A percentile compares a stretch with the other conserved stretches of the same genome.
Evolutionary conservation across 2,888 invertebrate genomes (phyloP).

Genomic region (Ashinkailepas kermadecensis): DNA sequence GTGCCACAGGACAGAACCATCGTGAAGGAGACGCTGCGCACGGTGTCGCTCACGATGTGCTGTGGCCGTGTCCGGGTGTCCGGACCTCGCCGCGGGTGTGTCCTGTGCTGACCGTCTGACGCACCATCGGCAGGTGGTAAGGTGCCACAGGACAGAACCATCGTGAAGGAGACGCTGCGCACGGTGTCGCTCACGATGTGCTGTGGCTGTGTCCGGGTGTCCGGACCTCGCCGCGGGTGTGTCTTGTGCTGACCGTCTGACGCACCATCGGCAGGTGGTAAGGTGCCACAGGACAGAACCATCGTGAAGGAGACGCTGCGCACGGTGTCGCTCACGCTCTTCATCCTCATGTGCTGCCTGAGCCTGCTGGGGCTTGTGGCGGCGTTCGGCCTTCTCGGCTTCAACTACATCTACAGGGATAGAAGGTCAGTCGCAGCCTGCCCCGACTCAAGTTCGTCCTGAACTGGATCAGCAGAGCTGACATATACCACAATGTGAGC

Average conservation of each 20-base stretch:
- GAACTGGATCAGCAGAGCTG: too few species aligned
- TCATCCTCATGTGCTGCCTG: slow-evolving; percentile 86
- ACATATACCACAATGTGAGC: too few species aligned
- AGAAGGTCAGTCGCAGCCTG: slow-evolving; percentile 59
- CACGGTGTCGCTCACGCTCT: slow-evolving; percentile 80
- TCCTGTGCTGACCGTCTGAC: background rate
- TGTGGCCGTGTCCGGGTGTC: slow-evolving; percentile 40
- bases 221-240: too few species aligned
- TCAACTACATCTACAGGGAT: slow-evolving; percentile 86
- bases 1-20: slow-evolving; percentile 92
- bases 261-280: slow-evolving; percentile 54
- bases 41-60: slow-evolving; percentile 85
- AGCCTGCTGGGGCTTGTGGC: slow-evolving; percentile 80
- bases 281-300: slow-evolving; percentile 90
- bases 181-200: slow-evolving; percentile 64
- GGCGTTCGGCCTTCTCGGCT: slow-evolving; percentile 75
- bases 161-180: slow-evolving; percentile 66
- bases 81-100: too few species aligned
- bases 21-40: slow-evolving; percentile 66
- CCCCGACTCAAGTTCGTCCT: too few species aligned
- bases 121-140: slow-evolving; percentile 57
- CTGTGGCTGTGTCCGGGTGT: too few species aligned
- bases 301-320: slow-evolving; percentile 69
- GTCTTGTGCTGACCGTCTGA: background rate
- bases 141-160: slow-evolving; percentile 89